Evolutionary conservation across 1,140 invertebrate genomes (phyloP), one percentile per base, ranked within the genome.

Genomic region (Tyrophagus putrescentiae): DNA sequence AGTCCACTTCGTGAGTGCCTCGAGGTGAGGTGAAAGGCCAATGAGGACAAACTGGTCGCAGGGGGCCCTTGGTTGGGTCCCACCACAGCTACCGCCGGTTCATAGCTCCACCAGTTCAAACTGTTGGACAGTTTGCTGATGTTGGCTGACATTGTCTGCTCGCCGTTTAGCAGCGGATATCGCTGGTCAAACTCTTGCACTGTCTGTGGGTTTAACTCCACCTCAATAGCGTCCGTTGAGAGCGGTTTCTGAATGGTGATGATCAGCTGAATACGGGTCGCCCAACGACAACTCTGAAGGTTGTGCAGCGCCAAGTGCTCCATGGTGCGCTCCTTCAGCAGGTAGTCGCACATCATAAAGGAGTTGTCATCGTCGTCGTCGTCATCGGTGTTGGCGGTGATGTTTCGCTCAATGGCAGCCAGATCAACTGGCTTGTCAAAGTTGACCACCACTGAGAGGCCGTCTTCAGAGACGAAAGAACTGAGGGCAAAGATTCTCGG

Each of bases 361-460:
- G 23, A 1, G 3, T 25, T 4, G 28, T 28, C 39, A 53, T 59
- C 56, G 23, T 44, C 16, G n/a, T 27, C 16, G 25, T 48, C 6
- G n/a, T 45, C 18, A 29, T 4, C 39, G n/a, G 23, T 45, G 25
- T 54, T 54, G 13, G 16, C 52, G 25, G n/a, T 13, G 4, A 54
- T 54, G 27, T 33, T 13, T 27, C 25, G 13, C 3, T 44, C 18
- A 9, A 27, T 60, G 4, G 34, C n/a, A 13, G 39, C 62, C 9
- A 67, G 18, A 53, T 67, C 60, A 3, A 67, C 64, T 34, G 64
- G 63, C 23, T 60, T 48, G 23, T 64, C 63, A 63, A 67, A 67
- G 21, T 61, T 62, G 44, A 67, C 44, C 5, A 67, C 58, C 25
- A 66, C 44, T 52, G 65, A 62, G n/a, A 63, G 36, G 13, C 62